A percentile compares a stretch with the other conserved stretches of the same genome.
Evolutionary conservation across 2,888 invertebrate species (phyloP).

Genomic region (Andrena praecox): DNA sequence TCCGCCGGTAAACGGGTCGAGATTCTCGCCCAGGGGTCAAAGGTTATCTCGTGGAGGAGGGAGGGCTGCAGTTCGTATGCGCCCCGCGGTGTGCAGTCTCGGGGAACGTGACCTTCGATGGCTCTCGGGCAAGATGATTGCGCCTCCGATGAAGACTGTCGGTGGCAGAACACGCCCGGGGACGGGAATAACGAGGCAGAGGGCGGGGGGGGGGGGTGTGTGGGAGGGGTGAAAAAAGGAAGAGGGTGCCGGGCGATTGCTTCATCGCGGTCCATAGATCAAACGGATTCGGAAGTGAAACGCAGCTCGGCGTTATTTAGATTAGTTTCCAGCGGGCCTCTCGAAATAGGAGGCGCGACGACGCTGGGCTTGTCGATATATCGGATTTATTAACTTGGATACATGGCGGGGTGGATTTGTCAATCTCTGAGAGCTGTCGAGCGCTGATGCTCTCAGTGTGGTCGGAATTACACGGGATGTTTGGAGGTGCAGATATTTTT

Average conservation of each 20-base stretch:
- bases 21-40: constrained; percentile 25
- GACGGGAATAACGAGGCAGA: constrained; percentile 27
- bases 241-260: constrained; percentile 30
- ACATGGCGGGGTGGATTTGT: not conserved
- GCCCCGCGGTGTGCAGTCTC: constrained; percentile 21
- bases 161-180: not conserved
- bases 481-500: not conserved
- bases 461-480: not conserved
- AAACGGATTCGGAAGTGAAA: constrained; percentile 50
- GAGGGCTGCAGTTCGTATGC: constrained; percentile 33
- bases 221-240: not conserved
- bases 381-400: constrained; percentile 26
- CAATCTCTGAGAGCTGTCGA: not conserved
- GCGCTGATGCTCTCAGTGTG: not conserved
- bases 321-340: constrained; percentile 35
- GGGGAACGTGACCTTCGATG: constrained; percentile 50
- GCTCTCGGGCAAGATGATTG: constrained; percentile 48
- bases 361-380: not conserved
- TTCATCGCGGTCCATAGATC: constrained; percentile 38
- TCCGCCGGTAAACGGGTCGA: not conserved
- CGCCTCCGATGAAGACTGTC: constrained; percentile 23
- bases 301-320: constrained; percentile 52
- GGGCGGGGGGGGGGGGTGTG: not conserved
- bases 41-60: constrained; percentile 18
- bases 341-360: not conserved